These are phyloP conservation scores for Epizoanthus stellaris DNA, from an alignment of 92 coral and sea anemone species.

Conservation along the genomic window DNA sequence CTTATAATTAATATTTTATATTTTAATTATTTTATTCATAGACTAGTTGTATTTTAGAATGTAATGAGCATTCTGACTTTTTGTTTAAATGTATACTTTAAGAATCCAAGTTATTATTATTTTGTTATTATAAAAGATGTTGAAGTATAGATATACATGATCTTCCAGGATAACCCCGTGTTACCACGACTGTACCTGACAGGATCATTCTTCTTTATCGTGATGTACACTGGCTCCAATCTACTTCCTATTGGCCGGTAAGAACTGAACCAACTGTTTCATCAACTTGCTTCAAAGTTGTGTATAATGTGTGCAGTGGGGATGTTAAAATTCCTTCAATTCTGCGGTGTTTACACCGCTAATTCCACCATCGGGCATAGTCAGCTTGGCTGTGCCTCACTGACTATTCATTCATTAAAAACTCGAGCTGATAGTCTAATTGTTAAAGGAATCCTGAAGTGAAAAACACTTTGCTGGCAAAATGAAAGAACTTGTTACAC, in stretches of 20 bases:
- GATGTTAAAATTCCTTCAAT: no score
- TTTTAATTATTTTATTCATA: no score
- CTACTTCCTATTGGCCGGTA: conserved; percentile 96
- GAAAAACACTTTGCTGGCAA: no score
- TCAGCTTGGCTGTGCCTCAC: no score
- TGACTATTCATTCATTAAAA: no score
- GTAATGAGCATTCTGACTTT: neutral
- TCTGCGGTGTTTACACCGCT: no score
- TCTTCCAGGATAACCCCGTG: conserved; percentile 89
- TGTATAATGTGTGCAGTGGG: no score
- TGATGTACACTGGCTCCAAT: conserved; percentile 99
- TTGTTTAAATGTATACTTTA: neutral
- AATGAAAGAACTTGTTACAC: no score
- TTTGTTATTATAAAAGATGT: neutral
- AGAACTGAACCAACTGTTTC: conserved; percentile 1
- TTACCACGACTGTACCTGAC: conserved; percentile 94
- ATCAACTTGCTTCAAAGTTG: no score
- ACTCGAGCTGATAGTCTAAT: no score
- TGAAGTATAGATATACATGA: neutral
- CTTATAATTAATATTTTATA: neutral
- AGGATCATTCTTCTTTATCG: conserved; percentile 95
- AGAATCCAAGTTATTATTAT: neutral
- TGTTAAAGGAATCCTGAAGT: no score
- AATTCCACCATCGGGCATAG: no score
- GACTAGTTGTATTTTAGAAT: neutral